phyloP scores from a whole-genome alignment of 2,888 invertebrate species.

The Lasioglossum villosulum region DNA sequence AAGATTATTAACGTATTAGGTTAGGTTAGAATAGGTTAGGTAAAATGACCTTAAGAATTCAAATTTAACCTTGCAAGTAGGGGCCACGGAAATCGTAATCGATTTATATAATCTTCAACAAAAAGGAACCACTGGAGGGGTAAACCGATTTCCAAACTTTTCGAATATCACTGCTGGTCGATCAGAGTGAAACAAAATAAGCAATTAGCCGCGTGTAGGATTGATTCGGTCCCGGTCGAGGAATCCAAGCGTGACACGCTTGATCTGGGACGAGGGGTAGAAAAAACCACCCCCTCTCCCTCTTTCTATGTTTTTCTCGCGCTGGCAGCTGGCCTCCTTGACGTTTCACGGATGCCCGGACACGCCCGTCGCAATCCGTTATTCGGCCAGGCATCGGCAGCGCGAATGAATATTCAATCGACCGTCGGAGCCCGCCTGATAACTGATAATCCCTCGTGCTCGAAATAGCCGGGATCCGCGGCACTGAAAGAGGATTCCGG shows the following conservation, averaged over 20 bases:
- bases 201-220: not conserved
- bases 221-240: not conserved
- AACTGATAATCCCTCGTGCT: slow-evolving; percentile 39
- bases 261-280: not conserved
- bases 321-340: slow-evolving; percentile 8
- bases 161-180: not conserved
- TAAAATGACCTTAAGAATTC: too few species aligned
- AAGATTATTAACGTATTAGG: too few species aligned
- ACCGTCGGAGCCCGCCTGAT: slow-evolving; percentile 20
- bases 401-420: slow-evolving; percentile 56
- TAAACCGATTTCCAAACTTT: not conserved
- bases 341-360: slow-evolving; percentile 40
- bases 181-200: not conserved
- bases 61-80: too few species aligned
- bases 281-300: not conserved
- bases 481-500: slow-evolving; percentile 1
- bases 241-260: not conserved
- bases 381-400: slow-evolving; percentile 28
- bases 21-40: too few species aligned
- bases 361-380: slow-evolving; percentile 35
- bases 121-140: not conserved
- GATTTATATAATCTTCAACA: too few species aligned
- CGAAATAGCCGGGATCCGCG: slow-evolving; percentile 3
- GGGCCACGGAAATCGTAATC: too few species aligned
- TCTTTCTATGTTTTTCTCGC: not conserved